Percentiles rank a stretch among this genome's conserved stretches.
These are phyloP conservation scores for Lepidurus arcticus DNA, from an alignment of 1,140 invertebrate genomes.

Conservation along the genomic window DNA sequence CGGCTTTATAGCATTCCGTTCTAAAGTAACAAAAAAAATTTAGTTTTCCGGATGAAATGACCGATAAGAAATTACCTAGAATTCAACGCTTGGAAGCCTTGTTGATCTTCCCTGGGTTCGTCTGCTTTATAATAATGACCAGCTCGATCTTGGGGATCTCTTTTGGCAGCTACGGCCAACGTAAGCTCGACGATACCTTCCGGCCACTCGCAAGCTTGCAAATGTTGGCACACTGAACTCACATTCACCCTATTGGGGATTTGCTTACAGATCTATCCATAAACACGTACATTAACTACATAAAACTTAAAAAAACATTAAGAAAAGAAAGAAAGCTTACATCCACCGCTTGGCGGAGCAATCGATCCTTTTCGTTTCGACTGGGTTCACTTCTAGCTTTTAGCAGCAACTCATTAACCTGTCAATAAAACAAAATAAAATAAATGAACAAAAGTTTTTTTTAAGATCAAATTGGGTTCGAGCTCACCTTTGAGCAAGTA, in stretches of 20 bases:
- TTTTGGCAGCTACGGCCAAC: conserved; percentile 69
- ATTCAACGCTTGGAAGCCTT: conserved; percentile 45
- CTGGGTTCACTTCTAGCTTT: conserved; percentile 60
- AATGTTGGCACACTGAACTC: conserved; percentile 66
- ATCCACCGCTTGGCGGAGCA: conserved; percentile 65
- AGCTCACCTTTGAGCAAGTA: conserved; percentile 75
- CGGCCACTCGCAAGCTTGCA: conserved; percentile 71
- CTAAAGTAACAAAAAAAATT: background rate
- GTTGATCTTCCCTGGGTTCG: conserved; percentile 65
- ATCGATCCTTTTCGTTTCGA: conserved; percentile 36
- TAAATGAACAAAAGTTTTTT: conserved; percentile 24
- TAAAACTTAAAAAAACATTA: background rate
- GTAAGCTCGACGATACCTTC: conserved; percentile 83
- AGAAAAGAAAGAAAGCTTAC: conserved; percentile 37
- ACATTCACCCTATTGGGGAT: conserved; percentile 74
- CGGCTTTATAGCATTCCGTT: background rate
- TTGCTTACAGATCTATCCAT: conserved; percentile 68
- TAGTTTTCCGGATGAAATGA: background rate
- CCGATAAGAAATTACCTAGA: conserved; percentile 38
- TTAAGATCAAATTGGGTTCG: background rate
- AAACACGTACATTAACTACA: conserved; percentile 34
- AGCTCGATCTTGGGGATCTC: conserved; percentile 79
- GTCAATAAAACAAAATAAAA: conserved; percentile 39
- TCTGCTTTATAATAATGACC: conserved; percentile 81
- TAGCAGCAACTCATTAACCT: conserved; percentile 82